Evolutionary conservation across 2,797 vertebrate genomes (phyloP), one percentile per base, ranked within the genome.

Genomic region (Channa striata): DNA sequence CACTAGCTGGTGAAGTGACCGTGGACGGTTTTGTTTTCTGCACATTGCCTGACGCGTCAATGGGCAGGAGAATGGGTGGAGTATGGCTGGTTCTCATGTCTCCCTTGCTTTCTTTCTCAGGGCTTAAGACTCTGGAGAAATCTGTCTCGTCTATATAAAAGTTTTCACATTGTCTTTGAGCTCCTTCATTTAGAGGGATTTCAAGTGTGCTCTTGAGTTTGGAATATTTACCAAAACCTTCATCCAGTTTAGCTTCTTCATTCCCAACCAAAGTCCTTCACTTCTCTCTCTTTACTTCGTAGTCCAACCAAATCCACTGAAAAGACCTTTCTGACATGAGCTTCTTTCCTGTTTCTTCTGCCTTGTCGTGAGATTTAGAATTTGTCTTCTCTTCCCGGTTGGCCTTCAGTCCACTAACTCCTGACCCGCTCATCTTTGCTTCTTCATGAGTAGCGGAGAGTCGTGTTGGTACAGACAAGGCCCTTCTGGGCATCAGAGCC

Each of bases 391-490:
- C 74, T 4, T 57, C 68, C 70, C 75, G 59, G 20, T 52, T 89
- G 43, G 77, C 46, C 57, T 23, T 83, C 14, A 19, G 4, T n/a
- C 49, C 59, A n/a, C 39, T 58, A 54, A 78, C 62, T 7, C 66
- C 84, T 0, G 89, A 91, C 1, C 30, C 49, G 5, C 86, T 90
- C 72, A 83, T 87, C 66, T 69, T 89, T 57, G 80, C 63, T 14
- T 78, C 78, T 19, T 64, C 56, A 0, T 70, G 34, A 57, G 7
- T 8, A 7, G 16, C 66, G 30, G 51, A 73, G 50, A 72, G 48
- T 5, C 75, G 77, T 10, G 86, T 74, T 37, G 90, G 89, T 21
- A 89, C 85, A 34, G 93, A 93, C 37, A 90, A 83, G 11, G 91
- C 60, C 20, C 94, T 85, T 54, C 79, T 88, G 19, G 80, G 70